A percentile compares a stretch with the other conserved stretches of the same genome.
These are phyloP conservation scores for Tringa solitaria DNA, from an alignment of 2,113 vertebrate genomes.

Conservation along the genomic window DNA sequence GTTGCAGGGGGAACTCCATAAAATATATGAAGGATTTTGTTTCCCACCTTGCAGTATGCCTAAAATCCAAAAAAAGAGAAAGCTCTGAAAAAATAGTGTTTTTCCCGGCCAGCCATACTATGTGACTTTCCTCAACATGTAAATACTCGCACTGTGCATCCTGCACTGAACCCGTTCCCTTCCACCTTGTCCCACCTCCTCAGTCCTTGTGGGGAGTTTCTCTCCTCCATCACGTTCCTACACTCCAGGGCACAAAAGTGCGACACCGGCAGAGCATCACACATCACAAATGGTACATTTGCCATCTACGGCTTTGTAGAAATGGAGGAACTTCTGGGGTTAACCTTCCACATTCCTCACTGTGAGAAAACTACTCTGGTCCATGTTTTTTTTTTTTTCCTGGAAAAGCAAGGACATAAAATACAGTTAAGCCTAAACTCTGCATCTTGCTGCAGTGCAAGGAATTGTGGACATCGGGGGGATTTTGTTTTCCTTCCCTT, in stretches of 20 bases:
- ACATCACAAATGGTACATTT: background rate
- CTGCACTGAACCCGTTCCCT: background rate
- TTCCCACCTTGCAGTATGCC: background rate
- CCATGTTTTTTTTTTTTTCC: background rate
- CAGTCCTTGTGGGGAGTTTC: background rate
- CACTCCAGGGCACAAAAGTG: background rate
- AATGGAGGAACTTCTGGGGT: background rate
- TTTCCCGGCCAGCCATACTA: background rate
- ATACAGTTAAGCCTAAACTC: background rate
- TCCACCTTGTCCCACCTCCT: background rate
- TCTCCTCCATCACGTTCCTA: background rate
- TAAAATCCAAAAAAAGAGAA: background rate
- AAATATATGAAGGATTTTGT: background rate
- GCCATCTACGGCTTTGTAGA: background rate
- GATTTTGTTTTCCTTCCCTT: conserved; percentile 1
- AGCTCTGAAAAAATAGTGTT: background rate
- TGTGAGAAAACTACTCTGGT: background rate
- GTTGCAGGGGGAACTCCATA: background rate
- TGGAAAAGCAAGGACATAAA: background rate
- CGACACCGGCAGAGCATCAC: background rate
- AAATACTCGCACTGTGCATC: background rate
- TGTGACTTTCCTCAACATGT: background rate
- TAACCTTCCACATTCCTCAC: background rate
- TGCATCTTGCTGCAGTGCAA: background rate
- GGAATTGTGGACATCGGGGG: background rate